These are phyloP conservation scores for Ceratothoa steindachneri DNA, from an alignment of 2,888 invertebrate genomes.

Conservation along the genomic window DNA sequence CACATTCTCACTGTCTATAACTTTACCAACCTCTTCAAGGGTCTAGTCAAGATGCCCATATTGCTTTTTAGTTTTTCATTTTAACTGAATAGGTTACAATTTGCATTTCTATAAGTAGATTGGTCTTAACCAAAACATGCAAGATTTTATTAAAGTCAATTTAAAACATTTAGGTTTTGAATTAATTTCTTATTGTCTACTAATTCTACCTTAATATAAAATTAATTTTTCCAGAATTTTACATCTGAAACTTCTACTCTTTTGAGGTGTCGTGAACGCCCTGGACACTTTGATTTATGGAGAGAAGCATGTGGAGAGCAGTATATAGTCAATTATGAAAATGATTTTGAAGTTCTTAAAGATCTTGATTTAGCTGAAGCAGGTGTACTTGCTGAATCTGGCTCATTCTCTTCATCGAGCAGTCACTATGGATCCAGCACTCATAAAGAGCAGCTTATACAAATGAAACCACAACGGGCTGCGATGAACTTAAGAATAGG, in stretches of 20 bases:
- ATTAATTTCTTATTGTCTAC: too few species aligned
- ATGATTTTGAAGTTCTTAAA: conserved; percentile 25
- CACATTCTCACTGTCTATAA: too few species aligned
- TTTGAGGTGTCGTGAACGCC: not conserved
- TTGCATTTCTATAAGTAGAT: too few species aligned
- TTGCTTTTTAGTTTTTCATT: too few species aligned
- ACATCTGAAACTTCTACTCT: not conserved
- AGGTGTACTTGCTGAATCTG: conserved; percentile 36
- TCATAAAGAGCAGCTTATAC: conserved; percentile 28
- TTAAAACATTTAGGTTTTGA: too few species aligned
- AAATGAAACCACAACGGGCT: conserved; percentile 38
- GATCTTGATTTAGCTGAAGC: conserved; percentile 30
- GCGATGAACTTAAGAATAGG: conserved; percentile 37
- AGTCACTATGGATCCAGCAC: not conserved
- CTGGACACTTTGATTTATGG: conserved; percentile 16
- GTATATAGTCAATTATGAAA: conserved; percentile 24
- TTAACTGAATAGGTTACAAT: too few species aligned
- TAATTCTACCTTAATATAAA: too few species aligned
- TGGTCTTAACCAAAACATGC: too few species aligned
- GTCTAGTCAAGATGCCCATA: too few species aligned
- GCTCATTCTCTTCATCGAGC: not conserved
- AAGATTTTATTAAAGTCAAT: too few species aligned
- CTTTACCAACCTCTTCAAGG: too few species aligned
- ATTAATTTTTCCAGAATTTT: conserved; percentile 24
- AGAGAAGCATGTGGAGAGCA: conserved; percentile 17